Conservation (phyloP, 2,888 invertebrate species). For the Dugesia japonica region DNA sequence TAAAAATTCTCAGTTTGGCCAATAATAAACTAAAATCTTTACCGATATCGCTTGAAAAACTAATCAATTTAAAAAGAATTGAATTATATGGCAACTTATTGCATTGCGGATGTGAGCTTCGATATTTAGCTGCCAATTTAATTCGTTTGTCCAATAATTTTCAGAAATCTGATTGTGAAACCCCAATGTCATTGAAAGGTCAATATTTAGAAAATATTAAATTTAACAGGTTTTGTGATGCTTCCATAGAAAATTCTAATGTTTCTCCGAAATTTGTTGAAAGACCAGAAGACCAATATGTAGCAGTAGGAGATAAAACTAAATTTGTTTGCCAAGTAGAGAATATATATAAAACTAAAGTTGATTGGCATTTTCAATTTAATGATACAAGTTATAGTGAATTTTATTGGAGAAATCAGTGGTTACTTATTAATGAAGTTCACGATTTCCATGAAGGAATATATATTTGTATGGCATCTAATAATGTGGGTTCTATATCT, state of each 20-base stretch:
- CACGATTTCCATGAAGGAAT: constrained; percentile 26
- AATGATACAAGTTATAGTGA: too few species aligned
- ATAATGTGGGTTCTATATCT: not conserved
- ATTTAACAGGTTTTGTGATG: not conserved
- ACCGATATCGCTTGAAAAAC: constrained; percentile 21
- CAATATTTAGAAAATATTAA: not conserved
- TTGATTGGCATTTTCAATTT: not conserved
- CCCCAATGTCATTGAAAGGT: not conserved
- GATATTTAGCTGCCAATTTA: not conserved
- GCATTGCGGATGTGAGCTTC: constrained; percentile 21
- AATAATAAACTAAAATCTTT: not conserved
- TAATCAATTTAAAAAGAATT: not conserved
- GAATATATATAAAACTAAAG: not conserved
- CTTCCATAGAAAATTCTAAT: not conserved
- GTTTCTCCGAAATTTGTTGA: not conserved
- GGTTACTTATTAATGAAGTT: constrained; percentile 23
- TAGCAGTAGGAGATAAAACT: constrained; percentile 12
- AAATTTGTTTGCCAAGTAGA: not conserved
- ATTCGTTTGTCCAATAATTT: not conserved
- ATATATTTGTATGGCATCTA: constrained; percentile 26
- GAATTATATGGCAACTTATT: not conserved
- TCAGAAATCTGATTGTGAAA: not conserved
- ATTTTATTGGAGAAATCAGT: constrained; percentile 8
- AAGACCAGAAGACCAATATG: not conserved
- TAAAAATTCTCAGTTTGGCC: constrained; percentile 7